Conservation (phyloP, 2,797 vertebrate species). For the Thamnophis elegans region DNA sequence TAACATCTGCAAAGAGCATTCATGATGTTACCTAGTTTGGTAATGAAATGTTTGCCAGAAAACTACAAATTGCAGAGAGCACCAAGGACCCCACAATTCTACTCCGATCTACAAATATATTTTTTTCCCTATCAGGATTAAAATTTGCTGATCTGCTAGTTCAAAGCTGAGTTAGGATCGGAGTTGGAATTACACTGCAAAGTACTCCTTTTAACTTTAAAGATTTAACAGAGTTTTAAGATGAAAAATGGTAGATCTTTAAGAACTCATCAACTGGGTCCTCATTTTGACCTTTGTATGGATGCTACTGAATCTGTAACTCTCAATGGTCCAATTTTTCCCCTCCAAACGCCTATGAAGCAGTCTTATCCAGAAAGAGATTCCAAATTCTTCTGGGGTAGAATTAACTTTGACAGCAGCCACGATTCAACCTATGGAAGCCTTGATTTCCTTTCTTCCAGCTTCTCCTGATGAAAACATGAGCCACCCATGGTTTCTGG, state of each 20-base stretch:
- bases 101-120: not conserved
- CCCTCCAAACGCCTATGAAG: too few relatives aligned
- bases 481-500: not conserved
- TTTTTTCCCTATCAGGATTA: not conserved
- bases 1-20: not conserved
- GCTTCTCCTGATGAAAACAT: not conserved
- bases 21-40: not conserved
- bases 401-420: not conserved
- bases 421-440: not conserved
- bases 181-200: not conserved
- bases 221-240: not conserved
- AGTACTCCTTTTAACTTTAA: not conserved
- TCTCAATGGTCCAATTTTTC: fast-evolving
- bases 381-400: not conserved
- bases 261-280: not conserved
- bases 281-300: not conserved
- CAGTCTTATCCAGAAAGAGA: not conserved
- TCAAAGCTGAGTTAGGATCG: not conserved
- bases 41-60: not conserved
- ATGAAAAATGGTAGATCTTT: not conserved
- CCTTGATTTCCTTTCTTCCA: not conserved
- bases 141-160: not conserved
- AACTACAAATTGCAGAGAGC: not conserved
- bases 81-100: not conserved
- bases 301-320: not conserved